Conservation (phyloP, 2,888 invertebrate genomes). For the Chironomus riparius region DNA sequence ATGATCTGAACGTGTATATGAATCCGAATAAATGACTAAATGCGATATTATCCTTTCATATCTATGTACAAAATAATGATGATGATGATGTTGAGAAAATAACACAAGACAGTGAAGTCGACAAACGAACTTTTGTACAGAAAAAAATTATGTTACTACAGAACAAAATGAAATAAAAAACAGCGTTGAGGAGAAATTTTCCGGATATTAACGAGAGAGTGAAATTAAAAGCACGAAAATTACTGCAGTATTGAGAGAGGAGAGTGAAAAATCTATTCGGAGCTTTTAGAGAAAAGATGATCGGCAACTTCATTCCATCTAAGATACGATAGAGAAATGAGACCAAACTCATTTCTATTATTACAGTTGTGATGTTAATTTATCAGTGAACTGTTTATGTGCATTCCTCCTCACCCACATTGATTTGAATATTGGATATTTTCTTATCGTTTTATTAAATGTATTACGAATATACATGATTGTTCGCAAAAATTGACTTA, state of each 20-base stretch:
- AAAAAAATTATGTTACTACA: not conserved
- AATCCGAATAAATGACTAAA: not conserved
- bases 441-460: no score
- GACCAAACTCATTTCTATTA: not conserved
- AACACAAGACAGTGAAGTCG: slow-evolving; percentile 10
- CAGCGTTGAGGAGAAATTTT: not conserved
- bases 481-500: no score
- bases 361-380: not conserved
- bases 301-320: not conserved
- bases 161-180: no score
- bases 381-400: no score
- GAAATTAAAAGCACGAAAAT: not conserved
- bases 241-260: no score
- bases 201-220: slow-evolving; percentile 10
- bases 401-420: no score
- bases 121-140: not conserved
- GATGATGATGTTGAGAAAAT: slow-evolving; percentile 10
- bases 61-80: slow-evolving; percentile 24
- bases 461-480: no score
- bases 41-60: slow-evolving; percentile 24
- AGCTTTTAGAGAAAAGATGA: not conserved
- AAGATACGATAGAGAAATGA: no score
- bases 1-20: no score
- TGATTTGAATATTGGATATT: no score
- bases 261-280: not conserved